Percentiles rank a stretch among this genome's conserved stretches.
These are phyloP conservation scores for Oplegnathus fasciatus DNA, from an alignment of 2,113 vertebrate species.

Conservation along the genomic window DNA sequence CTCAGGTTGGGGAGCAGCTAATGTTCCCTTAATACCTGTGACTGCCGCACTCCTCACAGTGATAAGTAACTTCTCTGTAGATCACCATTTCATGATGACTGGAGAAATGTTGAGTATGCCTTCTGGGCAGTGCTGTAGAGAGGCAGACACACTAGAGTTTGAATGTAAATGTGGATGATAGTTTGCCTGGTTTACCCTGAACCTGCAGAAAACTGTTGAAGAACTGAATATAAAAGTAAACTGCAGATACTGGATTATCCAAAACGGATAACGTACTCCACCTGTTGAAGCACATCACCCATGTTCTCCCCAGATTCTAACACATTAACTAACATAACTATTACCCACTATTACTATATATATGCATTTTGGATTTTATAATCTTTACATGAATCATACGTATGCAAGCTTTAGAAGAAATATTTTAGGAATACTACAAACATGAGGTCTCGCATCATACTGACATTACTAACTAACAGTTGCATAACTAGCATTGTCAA, in stretches of 20 bases:
- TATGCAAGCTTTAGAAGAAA: no score
- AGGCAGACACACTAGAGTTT: not conserved
- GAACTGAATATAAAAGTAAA: not conserved
- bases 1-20: conserved; percentile 58
- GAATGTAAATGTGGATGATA: conserved; percentile 25
- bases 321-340: not conserved
- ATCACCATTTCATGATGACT: conserved; percentile 33
- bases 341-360: not conserved
- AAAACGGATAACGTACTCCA: not conserved
- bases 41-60: conserved; percentile 30
- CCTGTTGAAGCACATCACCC: not conserved
- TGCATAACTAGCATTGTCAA: no score
- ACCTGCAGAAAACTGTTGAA: conserved; percentile 8
- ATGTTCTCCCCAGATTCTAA: not conserved
- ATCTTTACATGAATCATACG: not conserved
- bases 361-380: not conserved
- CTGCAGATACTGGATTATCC: not conserved
- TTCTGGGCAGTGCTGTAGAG: conserved; percentile 35
- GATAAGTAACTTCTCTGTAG: conserved; percentile 42
- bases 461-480: no score
- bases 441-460: no score
- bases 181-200: conserved; percentile 2
- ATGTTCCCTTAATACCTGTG: conserved; percentile 60
- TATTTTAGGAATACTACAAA: no score
- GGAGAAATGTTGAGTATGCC: conserved; percentile 34